phyloP scores from a whole-genome alignment of 1,140 invertebrate genomes.

The Copidosoma floridanum region DNA sequence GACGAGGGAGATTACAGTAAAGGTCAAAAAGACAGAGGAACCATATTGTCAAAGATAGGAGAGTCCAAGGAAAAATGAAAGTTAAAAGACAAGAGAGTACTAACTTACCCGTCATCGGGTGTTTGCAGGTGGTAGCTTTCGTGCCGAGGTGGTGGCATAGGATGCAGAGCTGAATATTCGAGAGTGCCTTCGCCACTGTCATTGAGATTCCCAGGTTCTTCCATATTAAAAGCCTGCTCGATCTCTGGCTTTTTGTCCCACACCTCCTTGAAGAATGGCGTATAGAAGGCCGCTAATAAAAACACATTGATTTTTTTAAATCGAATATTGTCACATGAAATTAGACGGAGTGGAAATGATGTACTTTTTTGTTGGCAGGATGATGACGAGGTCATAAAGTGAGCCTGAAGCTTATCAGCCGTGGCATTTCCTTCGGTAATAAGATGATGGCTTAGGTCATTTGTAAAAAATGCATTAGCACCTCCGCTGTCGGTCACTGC shows the following conservation, averaged over 20 bases:
- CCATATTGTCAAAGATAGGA: too few relatives aligned
- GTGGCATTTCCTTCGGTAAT: constrained; percentile 91
- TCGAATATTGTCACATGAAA: background rate
- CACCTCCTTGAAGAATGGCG: constrained; percentile 93
- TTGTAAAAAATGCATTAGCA: constrained; percentile 85
- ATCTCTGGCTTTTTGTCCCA: constrained; percentile 95
- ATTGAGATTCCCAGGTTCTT: constrained; percentile 67
- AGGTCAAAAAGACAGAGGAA: background rate
- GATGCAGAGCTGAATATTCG: constrained; percentile 65
- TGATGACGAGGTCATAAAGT: constrained; percentile 85
- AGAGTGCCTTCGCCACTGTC: constrained; percentile 71
- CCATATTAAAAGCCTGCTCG: constrained; percentile 88
- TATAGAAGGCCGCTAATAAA: constrained; percentile 83
- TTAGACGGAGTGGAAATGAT: constrained; percentile 35
- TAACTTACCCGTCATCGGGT: constrained; percentile 63
- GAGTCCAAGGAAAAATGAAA: background rate
- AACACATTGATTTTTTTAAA: background rate
- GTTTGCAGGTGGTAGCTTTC: constrained; percentile 69
- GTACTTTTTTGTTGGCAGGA: constrained; percentile 82
- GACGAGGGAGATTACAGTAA: constrained; percentile 31
- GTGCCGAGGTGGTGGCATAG: constrained; percentile 67
- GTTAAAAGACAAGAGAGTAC: constrained; percentile 16
- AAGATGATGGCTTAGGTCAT: constrained; percentile 83
- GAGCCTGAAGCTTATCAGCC: constrained; percentile 87
- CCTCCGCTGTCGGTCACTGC: constrained; percentile 87